phyloP scores from a whole-genome alignment of 2,797 vertebrate genomes.

The Cyprinodon diabolis region DNA sequence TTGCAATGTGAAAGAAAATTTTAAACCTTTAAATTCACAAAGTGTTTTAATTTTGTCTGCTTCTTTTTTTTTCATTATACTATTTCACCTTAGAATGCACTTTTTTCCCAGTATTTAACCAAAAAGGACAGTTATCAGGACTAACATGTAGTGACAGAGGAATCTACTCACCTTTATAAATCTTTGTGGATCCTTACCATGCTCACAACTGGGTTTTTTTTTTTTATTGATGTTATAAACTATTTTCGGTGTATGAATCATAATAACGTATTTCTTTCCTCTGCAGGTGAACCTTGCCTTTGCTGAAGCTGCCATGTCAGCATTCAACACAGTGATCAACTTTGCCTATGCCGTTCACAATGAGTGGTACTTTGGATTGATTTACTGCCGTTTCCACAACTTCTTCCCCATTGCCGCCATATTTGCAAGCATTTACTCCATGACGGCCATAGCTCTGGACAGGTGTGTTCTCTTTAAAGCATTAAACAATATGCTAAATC shows the following conservation, averaged over 20 bases:
- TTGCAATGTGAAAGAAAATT: not conserved
- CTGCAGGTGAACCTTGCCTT: constrained; percentile 83
- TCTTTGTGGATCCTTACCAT: not conserved
- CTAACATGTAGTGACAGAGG: too few relatives aligned
- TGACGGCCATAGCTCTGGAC: constrained; percentile 92
- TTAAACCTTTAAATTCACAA: not conserved
- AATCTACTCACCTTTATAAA: not conserved
- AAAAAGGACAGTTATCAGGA: not conserved
- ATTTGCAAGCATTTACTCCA: constrained; percentile 95
- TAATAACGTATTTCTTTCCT: not conserved
- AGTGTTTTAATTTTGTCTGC: not conserved
- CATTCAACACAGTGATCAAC: constrained; percentile 93
- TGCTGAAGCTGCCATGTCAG: constrained; percentile 91
- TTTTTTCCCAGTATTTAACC: not conserved
- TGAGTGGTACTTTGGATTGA: constrained; percentile 93
- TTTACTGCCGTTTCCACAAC: constrained; percentile 96
- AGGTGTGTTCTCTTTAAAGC: constrained; percentile 66
- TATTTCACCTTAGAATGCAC: not conserved
- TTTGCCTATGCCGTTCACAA: constrained; percentile 91
- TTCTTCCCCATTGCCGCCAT: constrained; percentile 94
- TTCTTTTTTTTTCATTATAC: not conserved
- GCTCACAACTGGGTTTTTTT: not conserved
- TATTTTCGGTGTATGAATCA: not conserved
- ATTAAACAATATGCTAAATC: not conserved
- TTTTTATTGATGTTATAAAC: not conserved